Evolutionary conservation across 2,888 invertebrate species (phyloP).

Genomic region (Kryphioiulus occultus): DNA sequence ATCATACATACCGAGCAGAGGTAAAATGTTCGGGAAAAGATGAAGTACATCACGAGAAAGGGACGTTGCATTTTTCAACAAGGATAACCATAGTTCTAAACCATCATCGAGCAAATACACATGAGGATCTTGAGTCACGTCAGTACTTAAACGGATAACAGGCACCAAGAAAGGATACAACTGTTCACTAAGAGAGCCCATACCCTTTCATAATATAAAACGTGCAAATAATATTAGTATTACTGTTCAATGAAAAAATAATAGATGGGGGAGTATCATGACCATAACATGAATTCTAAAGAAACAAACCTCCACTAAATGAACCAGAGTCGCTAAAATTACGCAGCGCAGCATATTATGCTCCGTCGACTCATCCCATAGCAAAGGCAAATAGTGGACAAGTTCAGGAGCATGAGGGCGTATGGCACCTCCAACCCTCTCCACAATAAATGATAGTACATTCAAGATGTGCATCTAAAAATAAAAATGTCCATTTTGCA

Average conservation of each 20-base stretch:
- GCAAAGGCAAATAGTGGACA: slow-evolving; percentile 80
- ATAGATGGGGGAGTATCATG: not conserved
- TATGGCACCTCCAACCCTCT: slow-evolving; percentile 80
- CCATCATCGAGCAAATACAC: slow-evolving; percentile 93
- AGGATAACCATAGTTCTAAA: slow-evolving; percentile 85
- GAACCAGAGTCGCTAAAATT: slow-evolving; percentile 84
- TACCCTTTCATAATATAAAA: slow-evolving; percentile 61
- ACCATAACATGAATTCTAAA: slow-evolving; percentile 59
- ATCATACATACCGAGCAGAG: slow-evolving; percentile 72
- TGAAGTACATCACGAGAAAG: slow-evolving; percentile 68
- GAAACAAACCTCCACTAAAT: slow-evolving; percentile 75
- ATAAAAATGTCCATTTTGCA: too few relatives aligned
- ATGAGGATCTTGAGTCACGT: slow-evolving; percentile 78
- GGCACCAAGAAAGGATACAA: slow-evolving; percentile 68
- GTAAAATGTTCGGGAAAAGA: slow-evolving; percentile 76
- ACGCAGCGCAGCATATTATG: slow-evolving; percentile 92
- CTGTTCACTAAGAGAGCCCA: slow-evolving; percentile 65
- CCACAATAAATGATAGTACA: slow-evolving; percentile 87
- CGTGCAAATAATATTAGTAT: not conserved
- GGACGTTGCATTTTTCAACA: slow-evolving; percentile 77
- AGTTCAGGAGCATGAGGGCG: slow-evolving; percentile 74
- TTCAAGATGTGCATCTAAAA: slow-evolving; percentile 86
- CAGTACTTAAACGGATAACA: slow-evolving; percentile 78
- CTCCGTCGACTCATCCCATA: slow-evolving; percentile 87
- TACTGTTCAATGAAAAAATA: not conserved